Evolutionary conservation across 2,113 vertebrate species (phyloP).

Genomic region (Lampris megalopsis): DNA sequence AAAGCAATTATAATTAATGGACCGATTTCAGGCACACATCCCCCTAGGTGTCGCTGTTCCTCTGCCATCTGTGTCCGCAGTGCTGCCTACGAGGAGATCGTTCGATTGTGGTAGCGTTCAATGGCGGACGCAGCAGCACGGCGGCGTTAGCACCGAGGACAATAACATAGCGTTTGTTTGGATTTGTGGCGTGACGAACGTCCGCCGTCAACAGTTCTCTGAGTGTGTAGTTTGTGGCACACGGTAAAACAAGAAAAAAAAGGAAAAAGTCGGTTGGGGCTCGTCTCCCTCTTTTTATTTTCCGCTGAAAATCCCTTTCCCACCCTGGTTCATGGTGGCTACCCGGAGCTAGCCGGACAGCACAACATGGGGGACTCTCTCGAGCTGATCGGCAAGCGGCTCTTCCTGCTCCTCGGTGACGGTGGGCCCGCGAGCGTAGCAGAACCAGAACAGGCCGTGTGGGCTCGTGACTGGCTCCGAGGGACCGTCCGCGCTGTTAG

Average conservation of each 20-base stretch:
- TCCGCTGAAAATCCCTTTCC: too few species aligned
- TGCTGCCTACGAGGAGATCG: slow-evolving; percentile 84
- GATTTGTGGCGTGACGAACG: slow-evolving; percentile 31
- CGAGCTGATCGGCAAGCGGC: slow-evolving; percentile 92
- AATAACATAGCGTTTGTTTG: slow-evolving; percentile 77
- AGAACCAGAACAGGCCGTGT: slow-evolving; percentile 81
- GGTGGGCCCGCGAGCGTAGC: slow-evolving; percentile 76
- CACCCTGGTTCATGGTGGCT: slow-evolving; percentile 77
- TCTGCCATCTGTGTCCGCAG: slow-evolving; percentile 68
- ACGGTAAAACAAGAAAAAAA: too few species aligned
- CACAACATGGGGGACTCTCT: slow-evolving; percentile 92
- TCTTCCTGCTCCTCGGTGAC: slow-evolving; percentile 90
- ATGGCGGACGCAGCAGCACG: slow-evolving; percentile 84
- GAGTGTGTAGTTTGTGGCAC: background rate
- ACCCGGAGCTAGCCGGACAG: slow-evolving; percentile 57
- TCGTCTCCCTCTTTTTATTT: too few species aligned
- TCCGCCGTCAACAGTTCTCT: slow-evolving; percentile 32
- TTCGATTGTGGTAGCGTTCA: slow-evolving; percentile 85
- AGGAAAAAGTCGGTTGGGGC: too few species aligned
- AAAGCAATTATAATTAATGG: background rate
- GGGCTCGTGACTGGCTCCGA: slow-evolving; percentile 89
- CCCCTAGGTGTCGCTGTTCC: slow-evolving; percentile 65
- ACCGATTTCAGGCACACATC: too few species aligned
- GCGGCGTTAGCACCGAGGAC: slow-evolving; percentile 75
- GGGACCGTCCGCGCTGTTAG: slow-evolving; percentile 94